Percentiles rank a stretch among this genome's conserved stretches.
These are phyloP conservation scores for Chinchilla lanigera DNA, from an alignment of 2,113 vertebrate genomes.

Conservation along the genomic window DNA sequence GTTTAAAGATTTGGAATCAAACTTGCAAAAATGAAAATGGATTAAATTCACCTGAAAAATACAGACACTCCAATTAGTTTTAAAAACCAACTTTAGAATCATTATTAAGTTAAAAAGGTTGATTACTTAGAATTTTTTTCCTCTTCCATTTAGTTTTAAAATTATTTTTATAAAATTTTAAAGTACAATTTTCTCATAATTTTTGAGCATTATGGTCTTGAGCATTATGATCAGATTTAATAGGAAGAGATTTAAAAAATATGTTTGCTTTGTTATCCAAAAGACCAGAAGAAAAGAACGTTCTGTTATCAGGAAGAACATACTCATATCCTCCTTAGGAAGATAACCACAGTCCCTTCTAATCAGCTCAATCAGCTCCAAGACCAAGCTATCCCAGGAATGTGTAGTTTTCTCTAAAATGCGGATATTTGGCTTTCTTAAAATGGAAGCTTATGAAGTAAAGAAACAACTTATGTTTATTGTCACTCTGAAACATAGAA, in stretches of 20 bases:
- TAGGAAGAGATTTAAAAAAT: not conserved
- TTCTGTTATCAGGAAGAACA: not conserved
- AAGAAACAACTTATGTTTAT: not conserved
- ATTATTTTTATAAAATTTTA: not conserved
- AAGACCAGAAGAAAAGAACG: not conserved
- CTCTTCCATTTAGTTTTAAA: not conserved
- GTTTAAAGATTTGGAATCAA: not conserved
- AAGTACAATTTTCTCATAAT: not conserved
- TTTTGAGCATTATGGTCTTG: not conserved
- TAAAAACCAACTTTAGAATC: not conserved
- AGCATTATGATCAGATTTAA: not conserved
- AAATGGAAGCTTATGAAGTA: not conserved
- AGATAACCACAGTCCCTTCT: not conserved
- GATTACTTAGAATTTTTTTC: not conserved
- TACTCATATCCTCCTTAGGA: not conserved
- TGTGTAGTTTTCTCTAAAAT: not conserved
- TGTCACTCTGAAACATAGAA: not conserved
- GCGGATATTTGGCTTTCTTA: not conserved
- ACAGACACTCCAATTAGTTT: not conserved
- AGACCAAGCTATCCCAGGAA: not conserved
- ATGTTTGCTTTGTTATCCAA: not conserved
- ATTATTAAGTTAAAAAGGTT: slow-evolving; percentile 35
- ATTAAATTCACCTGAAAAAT: not conserved
- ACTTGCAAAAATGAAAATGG: slow-evolving; percentile 14
- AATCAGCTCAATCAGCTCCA: not conserved